These are phyloP conservation scores for Archegozetes longisetosus DNA, from an alignment of 1,140 invertebrate species.

Conservation along the genomic window DNA sequence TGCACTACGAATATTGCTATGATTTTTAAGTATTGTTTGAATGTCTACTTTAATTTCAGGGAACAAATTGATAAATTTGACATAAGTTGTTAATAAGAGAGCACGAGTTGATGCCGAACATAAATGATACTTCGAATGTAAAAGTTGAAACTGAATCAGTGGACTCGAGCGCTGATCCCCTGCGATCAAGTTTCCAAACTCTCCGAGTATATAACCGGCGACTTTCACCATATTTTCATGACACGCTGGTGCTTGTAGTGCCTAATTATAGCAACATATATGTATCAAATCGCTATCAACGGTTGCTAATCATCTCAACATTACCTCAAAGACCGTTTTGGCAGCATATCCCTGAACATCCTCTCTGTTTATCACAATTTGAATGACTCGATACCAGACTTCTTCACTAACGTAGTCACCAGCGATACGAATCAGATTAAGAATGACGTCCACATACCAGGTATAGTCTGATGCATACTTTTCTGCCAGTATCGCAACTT, in stretches of 20 bases:
- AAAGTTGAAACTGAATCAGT: conserved; percentile 81
- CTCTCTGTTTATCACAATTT: conserved; percentile 98
- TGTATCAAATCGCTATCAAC: neutral
- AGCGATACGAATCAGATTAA: conserved; percentile 97
- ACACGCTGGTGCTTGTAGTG: conserved; percentile 91
- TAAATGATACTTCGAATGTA: conserved; percentile 97
- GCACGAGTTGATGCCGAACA: conserved; percentile 92
- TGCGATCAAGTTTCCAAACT: conserved; percentile 99
- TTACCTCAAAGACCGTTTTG: conserved; percentile 94
- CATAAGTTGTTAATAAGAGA: conserved; percentile 89
- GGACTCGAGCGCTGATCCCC: conserved; percentile 91
- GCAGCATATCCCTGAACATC: conserved; percentile 99
- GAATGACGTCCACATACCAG: conserved; percentile 97
- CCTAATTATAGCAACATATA: conserved; percentile 33
- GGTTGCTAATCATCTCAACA: conserved; percentile 9
- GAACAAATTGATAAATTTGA: conserved; percentile 98
- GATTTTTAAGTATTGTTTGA: conserved; percentile 81
- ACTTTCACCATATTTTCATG: conserved; percentile 99
- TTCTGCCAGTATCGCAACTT: conserved; percentile 97
- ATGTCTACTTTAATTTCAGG: conserved; percentile 94
- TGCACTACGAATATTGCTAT: conserved; percentile 88
- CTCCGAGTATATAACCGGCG: conserved; percentile 96
- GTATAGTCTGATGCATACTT: conserved; percentile 99
- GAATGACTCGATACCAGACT: conserved; percentile 99
- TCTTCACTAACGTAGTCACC: conserved; percentile 91